Percentiles rank a stretch among this genome's conserved stretches.
Evolutionary conservation across 2,888 invertebrate genomes (phyloP).

Genomic region (Drosophila anceps): DNA sequence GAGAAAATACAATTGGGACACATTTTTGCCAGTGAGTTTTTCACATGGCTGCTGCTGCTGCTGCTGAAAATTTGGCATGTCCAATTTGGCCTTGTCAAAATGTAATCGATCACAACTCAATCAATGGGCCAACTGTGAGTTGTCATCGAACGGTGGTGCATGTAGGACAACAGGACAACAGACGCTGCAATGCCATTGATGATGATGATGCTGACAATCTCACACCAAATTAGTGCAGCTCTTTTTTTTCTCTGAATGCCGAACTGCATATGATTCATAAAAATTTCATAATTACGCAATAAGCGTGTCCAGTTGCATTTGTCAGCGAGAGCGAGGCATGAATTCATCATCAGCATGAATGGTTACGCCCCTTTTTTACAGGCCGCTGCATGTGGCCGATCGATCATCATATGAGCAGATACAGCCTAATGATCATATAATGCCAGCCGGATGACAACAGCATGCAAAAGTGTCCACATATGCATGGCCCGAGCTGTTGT

Average conservation of each 20-base stretch:
- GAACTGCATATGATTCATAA: conserved; percentile 69
- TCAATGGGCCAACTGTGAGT: conserved; percentile 55
- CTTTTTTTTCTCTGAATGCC: conserved; percentile 46
- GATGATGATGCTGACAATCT: conserved; percentile 67
- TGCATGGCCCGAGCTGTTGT: background rate
- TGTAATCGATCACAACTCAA: conserved; percentile 84
- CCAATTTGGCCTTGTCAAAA: conserved; percentile 81
- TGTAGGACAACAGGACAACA: conserved; percentile 21
- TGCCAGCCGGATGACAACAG: conserved; percentile 23
- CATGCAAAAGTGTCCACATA: conserved; percentile 12
- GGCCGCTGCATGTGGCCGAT: conserved; percentile 45
- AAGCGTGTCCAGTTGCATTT: conserved; percentile 78
- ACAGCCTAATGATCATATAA: conserved; percentile 79
- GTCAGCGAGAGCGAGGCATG: conserved; percentile 46
- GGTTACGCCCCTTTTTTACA: conserved; percentile 64
- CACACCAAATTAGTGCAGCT: conserved; percentile 83
- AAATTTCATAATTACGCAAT: conserved; percentile 78
- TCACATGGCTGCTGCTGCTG: conserved; percentile 46
- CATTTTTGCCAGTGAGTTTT: conserved; percentile 23
- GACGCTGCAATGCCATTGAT: conserved; percentile 34
- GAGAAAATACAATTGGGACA: conserved; percentile 10
- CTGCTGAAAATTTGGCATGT: conserved; percentile 60
- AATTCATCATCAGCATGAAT: conserved; percentile 72
- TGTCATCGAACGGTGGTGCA: conserved; percentile 51
- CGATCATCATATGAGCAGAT: conserved; percentile 60